phyloP scores from a whole-genome alignment of 2,113 vertebrate genomes.

The Aplodontia rufa region DNA sequence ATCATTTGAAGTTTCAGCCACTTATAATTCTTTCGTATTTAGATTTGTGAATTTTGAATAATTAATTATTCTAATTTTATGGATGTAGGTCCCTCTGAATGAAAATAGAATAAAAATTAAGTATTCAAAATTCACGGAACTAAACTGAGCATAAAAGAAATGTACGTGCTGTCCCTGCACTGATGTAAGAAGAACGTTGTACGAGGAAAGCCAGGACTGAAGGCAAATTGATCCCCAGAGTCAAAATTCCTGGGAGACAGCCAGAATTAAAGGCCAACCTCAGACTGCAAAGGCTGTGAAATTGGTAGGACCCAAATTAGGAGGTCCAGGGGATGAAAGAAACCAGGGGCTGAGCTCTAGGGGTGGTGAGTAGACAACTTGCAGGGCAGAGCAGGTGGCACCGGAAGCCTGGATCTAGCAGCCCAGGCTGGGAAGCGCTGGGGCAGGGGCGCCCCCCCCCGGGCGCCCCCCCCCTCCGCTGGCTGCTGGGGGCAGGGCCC shows the following conservation, averaged over 20 bases:
- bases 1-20: background rate
- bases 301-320: background rate
- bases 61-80: background rate
- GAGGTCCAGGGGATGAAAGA: background rate
- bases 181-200: background rate
- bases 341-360: background rate
- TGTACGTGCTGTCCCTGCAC: background rate
- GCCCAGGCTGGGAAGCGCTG: background rate
- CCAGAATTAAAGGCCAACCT: background rate
- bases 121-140: conserved; percentile 2
- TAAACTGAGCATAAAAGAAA: background rate
- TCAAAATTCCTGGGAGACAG: background rate
- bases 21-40: background rate
- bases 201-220: background rate
- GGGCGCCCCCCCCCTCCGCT: too few species aligned
- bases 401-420: too few species aligned
- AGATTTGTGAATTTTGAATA: background rate
- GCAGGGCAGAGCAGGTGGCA: too few species aligned
- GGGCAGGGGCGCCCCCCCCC: too few species aligned
- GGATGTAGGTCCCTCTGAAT: background rate
- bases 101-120: background rate
- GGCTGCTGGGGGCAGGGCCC: too few species aligned
- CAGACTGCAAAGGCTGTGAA: background rate
- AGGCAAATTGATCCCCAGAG: background rate
- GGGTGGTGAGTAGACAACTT: too few species aligned